Percentiles rank a stretch among this genome's conserved stretches.
Evolutionary conservation across 2,888 invertebrate species (phyloP).

Genomic region (Athalia cordata): DNA sequence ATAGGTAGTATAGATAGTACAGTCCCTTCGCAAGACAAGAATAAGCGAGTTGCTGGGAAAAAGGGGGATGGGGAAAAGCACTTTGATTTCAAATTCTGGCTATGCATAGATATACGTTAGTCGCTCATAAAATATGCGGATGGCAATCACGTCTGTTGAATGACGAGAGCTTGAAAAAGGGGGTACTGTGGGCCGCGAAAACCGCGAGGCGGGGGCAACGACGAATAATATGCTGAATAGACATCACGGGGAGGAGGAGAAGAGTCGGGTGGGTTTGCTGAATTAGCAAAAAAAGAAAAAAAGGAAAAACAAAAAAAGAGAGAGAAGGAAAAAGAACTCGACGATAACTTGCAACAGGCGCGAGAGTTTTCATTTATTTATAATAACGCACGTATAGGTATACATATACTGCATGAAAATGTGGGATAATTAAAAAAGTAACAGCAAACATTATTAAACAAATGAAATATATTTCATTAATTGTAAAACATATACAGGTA

Average conservation of each 20-base stretch:
- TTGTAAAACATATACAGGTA: no score
- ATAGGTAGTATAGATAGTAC: no score
- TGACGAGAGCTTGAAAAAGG: conserved; percentile 51
- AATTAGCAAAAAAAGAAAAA: conserved; percentile 23
- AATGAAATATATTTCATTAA: no score
- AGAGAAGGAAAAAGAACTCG: neutral
- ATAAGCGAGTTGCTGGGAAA: no score
- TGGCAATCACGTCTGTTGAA: conserved; percentile 67
- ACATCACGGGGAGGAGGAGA: conserved; percentile 23
- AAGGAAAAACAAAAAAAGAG: neutral
- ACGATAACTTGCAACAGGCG: neutral
- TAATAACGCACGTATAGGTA: conserved; percentile 1
- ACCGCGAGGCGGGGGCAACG: conserved; percentile 33
- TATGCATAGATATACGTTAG: conserved; percentile 20
- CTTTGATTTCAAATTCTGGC: neutral
- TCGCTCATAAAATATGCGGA: conserved; percentile 66
- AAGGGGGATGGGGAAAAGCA: no score
- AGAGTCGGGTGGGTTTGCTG: conserved; percentile 21
- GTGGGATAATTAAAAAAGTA: no score
- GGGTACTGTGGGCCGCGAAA: conserved; percentile 6
- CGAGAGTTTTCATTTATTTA: conserved; percentile 16
- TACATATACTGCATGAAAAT: no score
- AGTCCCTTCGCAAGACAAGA: no score
- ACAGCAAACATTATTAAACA: no score
- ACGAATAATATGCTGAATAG: conserved; percentile 37